A percentile compares a stretch with the other conserved stretches of the same genome.
These are phyloP conservation scores for Conger conger DNA, from an alignment of 2,113 vertebrate species.

Conservation along the genomic window DNA sequence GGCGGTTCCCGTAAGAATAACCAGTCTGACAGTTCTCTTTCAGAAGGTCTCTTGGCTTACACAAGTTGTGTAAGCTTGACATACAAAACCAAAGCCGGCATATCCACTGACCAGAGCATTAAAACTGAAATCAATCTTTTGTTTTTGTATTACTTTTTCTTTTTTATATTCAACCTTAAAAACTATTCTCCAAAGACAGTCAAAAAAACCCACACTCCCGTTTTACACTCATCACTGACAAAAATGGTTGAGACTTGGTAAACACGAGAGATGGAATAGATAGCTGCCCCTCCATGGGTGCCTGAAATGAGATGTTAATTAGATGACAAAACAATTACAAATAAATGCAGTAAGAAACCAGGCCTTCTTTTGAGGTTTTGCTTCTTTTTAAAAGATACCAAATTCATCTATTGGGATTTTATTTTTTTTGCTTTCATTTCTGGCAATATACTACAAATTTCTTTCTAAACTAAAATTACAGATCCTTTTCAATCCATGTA, in stretches of 20 bases:
- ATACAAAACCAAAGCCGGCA: conserved; percentile 66
- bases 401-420: conserved; percentile 44
- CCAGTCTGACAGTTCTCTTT: conserved; percentile 49
- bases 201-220: conserved; percentile 64
- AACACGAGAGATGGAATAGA: conserved; percentile 63
- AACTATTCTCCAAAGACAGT: conserved; percentile 54
- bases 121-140: conserved; percentile 54
- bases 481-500: conserved; percentile 37
- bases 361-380: conserved; percentile 41
- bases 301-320: conserved; percentile 51
- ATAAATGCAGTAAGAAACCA: conserved; percentile 45
- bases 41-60: conserved; percentile 52
- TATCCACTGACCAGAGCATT: conserved; percentile 56
- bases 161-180: conserved; percentile 49
- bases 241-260: conserved; percentile 61
- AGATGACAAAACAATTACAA: conserved; percentile 48
- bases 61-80: conserved; percentile 55
- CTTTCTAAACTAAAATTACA: conserved; percentile 52
- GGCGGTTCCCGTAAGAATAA: conserved; percentile 56
- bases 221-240: conserved; percentile 61
- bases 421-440: conserved; percentile 53
- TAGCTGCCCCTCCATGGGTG: conserved; percentile 58
- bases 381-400: conserved; percentile 41
- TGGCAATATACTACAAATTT: conserved; percentile 35
- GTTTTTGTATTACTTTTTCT: conserved; percentile 53